A percentile compares a stretch with the other conserved stretches of the same genome.
Evolutionary conservation across 2,113 vertebrate genomes (phyloP).

Genomic region (Pelvicachromis taeniatus): DNA sequence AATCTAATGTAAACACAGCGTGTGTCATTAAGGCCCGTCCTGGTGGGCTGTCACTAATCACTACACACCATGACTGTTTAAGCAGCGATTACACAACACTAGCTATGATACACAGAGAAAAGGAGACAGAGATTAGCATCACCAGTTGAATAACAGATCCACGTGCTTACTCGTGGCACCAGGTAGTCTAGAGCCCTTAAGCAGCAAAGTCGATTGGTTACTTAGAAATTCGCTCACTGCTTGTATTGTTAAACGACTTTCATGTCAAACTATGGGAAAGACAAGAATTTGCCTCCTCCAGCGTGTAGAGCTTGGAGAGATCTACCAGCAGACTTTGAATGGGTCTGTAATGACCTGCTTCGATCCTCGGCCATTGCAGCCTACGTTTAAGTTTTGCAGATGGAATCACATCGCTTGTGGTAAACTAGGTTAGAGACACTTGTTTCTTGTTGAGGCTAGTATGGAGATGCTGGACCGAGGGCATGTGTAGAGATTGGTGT

Average conservation of each 20-base stretch:
- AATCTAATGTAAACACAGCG: conserved; percentile 34
- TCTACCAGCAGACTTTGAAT: neutral
- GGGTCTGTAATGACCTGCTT: neutral
- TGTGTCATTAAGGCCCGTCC: conserved; percentile 11
- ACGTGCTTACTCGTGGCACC: neutral
- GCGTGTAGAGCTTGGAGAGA: neutral
- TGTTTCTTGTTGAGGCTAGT: neutral
- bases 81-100: conserved; percentile 13
- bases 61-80: conserved; percentile 7
- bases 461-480: neutral
- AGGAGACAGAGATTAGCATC: conserved; percentile 13
- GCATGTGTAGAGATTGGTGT: accelerated
- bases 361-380: neutral
- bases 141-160: neutral
- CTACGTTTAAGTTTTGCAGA: neutral
- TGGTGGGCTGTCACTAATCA: conserved; percentile 48
- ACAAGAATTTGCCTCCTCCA: neutral
- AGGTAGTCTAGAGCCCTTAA: neutral
- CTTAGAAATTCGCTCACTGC: neutral
- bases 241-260: neutral
- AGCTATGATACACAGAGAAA: neutral
- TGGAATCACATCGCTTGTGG: neutral
- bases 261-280: neutral
- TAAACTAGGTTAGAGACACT: neutral
- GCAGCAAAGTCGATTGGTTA: neutral